Base-by-base conservation (phyloP, 2,888 invertebrate genomes). In the Ophioninae sp. region DNA sequence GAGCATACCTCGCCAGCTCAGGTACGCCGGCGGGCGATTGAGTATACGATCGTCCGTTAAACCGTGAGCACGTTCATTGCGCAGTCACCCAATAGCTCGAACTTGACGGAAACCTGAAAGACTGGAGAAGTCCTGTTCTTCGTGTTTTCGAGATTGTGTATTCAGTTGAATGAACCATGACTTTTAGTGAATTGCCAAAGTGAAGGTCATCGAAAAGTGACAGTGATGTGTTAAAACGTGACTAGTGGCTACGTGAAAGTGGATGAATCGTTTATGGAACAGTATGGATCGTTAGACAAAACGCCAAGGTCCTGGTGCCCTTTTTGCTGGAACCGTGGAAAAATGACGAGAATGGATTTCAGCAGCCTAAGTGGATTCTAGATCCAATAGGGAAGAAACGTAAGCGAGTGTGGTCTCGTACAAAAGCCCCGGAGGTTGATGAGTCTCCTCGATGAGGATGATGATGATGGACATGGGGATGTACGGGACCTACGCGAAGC, bases 381-480 rank as follows among this genome's bases (percentile, higher is more conserved):
- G 39, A 10, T 22, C 22, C 6, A 59, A 20, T 71, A 64, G 51
- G 13, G n/a, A 64, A 61, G 10, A 30, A n/a, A 64, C 41, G 76
- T 69, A 39, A 67, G 82, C 77, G 75, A 61, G 72, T 81, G 59
- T 77, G 75, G n/a, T 41, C 30, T 75, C 77, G 71, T 81, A 77
- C 44, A 69, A 77, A 85, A 82, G 85, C 81, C 67, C 41, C 41
- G 74, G 85, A 30, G 84, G 85, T 91, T 90, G 84, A 91, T 91
- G 91, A 88, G 86, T 88, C 88, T 87, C 88, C 86, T 86, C 83
- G 87, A 89, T 88, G 89, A 92, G 91, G 90, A 96, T 96, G 96
- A 96, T 96, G 95, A 96, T 95, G 95, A 96, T 96, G 96, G 96
- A 96, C 95, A 94, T 96, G 94, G 95, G 96, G 92, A 96, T 96